phyloP scores from a whole-genome alignment of 2,113 vertebrate species.

The Siphamia tubifer region DNA sequence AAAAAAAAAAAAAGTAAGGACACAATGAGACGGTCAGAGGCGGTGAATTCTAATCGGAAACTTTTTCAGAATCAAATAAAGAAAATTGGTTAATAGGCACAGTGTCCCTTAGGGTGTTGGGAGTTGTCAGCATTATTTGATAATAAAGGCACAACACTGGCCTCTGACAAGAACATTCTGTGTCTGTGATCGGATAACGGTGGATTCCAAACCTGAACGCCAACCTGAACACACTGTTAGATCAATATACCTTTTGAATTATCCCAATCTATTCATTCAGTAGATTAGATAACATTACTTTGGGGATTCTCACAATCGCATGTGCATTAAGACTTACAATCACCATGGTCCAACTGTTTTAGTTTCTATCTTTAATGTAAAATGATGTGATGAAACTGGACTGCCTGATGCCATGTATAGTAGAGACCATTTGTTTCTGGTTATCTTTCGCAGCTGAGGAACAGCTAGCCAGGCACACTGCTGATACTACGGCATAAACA shows the following conservation, averaged over 20 bases:
- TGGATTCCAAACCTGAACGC: neutral
- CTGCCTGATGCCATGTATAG: neutral
- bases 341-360: neutral
- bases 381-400: neutral
- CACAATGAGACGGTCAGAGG: neutral
- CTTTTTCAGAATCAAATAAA: neutral
- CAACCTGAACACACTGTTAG: conserved; percentile 19
- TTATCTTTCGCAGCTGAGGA: conserved; percentile 6
- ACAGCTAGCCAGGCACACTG: conserved; percentile 2
- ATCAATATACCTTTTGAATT: neutral
- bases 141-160: neutral
- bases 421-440: conserved; percentile 20
- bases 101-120: neutral
- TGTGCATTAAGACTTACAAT: neutral
- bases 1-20: neutral
- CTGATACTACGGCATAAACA: conserved; percentile 32
- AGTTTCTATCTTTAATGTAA: conserved; percentile 13
- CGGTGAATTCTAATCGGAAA: neutral
- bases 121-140: neutral
- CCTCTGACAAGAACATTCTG: neutral
- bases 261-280: neutral
- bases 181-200: neutral
- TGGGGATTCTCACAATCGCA: neutral
- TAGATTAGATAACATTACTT: neutral
- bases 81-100: neutral